Conservation (phyloP, 1,140 invertebrate species). For the Heliconius melpomene region DNA sequence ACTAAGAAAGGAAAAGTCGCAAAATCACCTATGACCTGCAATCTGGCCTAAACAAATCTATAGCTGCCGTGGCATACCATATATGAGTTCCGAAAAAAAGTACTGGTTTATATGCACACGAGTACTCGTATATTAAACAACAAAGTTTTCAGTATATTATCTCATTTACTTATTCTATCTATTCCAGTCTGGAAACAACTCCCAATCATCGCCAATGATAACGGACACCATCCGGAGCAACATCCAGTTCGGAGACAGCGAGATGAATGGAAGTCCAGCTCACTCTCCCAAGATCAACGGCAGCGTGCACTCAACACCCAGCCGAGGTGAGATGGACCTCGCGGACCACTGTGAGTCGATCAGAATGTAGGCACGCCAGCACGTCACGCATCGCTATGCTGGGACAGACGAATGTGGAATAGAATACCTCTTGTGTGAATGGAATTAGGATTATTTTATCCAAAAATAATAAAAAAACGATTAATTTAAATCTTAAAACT, state of each 20-base stretch:
- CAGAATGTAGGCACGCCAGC: constrained; percentile 69
- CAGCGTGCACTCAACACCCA: constrained; percentile 69
- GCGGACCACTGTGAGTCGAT: constrained; percentile 74
- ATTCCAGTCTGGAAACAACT: constrained; percentile 59
- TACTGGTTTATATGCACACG: no score
- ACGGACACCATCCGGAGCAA: constrained; percentile 76
- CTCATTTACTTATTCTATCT: not conserved
- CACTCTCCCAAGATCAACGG: constrained; percentile 71
- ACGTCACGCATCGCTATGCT: constrained; percentile 35
- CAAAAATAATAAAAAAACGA: not conserved
- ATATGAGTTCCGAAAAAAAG: no score
- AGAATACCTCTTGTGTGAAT: constrained; percentile 24
- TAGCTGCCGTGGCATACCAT: no score
- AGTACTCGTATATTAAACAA: no score
- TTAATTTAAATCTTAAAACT: not conserved
- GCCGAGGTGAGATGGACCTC: constrained; percentile 74
- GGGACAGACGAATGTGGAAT: constrained; percentile 41
- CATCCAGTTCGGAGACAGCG: constrained; percentile 73
- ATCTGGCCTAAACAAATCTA: no score
- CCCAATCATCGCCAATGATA: constrained; percentile 61
- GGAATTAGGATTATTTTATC: not conserved
- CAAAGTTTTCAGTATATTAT: no score
- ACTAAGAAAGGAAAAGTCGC: no score
- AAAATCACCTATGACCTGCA: no score
- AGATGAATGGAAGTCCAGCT: constrained; percentile 63